Conservation (phyloP, 2,113 vertebrate genomes). For the Sclerurus mexicanus region DNA sequence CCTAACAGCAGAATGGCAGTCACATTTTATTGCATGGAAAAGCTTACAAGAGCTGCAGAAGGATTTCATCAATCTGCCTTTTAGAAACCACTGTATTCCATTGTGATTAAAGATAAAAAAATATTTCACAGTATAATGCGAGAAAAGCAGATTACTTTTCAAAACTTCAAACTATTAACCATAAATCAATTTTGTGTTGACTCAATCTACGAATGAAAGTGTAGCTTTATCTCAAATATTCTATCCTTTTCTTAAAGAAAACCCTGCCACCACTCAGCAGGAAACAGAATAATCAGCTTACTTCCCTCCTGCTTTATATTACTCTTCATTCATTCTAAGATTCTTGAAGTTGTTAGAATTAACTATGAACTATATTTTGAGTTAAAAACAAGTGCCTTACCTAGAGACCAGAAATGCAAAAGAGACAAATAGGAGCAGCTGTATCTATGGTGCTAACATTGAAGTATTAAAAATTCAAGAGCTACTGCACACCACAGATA, state of each 20-base stretch:
- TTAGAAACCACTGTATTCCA: background rate
- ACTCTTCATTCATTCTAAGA: background rate
- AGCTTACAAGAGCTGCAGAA: background rate
- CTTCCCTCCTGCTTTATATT: background rate
- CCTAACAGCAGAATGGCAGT: background rate
- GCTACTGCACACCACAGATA: background rate
- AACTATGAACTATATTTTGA: background rate
- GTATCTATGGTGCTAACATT: background rate
- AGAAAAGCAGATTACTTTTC: background rate
- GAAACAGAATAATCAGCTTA: background rate
- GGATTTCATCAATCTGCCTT: background rate
- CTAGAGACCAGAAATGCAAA: background rate
- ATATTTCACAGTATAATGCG: background rate
- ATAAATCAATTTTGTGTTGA: background rate
- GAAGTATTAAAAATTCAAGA: background rate
- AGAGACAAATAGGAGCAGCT: background rate
- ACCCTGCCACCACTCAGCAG: background rate
- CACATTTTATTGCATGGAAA: background rate
- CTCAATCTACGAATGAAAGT: background rate
- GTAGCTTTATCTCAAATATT: background rate
- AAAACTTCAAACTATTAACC: background rate
- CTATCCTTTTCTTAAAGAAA: background rate
- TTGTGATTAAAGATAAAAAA: background rate
- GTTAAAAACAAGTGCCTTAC: background rate
- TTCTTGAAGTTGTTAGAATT: background rate